A percentile compares a stretch with the other conserved stretches of the same genome.
Evolutionary conservation across 2,888 invertebrate genomes (phyloP).

Genomic region (Philonicus albiceps): DNA sequence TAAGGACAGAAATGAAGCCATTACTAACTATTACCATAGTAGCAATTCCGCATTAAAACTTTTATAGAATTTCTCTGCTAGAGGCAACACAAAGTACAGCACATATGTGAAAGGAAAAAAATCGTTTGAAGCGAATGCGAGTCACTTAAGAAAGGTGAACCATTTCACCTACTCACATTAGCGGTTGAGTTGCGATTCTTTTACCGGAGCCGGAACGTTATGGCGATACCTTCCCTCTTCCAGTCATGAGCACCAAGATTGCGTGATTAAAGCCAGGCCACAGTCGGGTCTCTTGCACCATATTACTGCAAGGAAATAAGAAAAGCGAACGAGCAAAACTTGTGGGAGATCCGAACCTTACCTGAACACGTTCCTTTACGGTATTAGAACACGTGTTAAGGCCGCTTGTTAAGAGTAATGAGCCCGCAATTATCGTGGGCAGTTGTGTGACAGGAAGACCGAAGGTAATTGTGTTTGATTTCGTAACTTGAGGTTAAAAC

Average conservation of each 20-base stretch:
- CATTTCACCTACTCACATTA: conserved; percentile 13
- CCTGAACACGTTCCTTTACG: conserved; percentile 21
- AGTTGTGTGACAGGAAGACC: conserved; percentile 42
- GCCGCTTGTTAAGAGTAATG: conserved; percentile 38
- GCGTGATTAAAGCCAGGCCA: conserved; percentile 17
- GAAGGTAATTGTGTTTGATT: conserved; percentile 36
- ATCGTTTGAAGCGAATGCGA: neutral
- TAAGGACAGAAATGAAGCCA: neutral
- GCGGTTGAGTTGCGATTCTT: neutral
- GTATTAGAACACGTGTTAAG: conserved; percentile 38
- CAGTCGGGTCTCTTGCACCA: neutral
- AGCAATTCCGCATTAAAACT: neutral
- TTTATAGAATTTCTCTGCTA: neutral
- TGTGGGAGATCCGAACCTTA: conserved; percentile 13
- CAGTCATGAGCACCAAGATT: conserved; percentile 30
- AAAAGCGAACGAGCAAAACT: neutral
- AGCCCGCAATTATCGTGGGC: conserved; percentile 40
- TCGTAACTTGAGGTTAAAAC: conserved; percentile 1
- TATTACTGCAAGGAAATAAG: neutral
- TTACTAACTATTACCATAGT: neutral
- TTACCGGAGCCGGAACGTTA: neutral
- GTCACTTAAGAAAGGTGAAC: neutral
- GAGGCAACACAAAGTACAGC: neutral
- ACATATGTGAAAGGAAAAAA: neutral
- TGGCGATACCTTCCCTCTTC: neutral